phyloP scores from a whole-genome alignment of 2,888 invertebrate genomes.

The Nomada ferruginata region DNA sequence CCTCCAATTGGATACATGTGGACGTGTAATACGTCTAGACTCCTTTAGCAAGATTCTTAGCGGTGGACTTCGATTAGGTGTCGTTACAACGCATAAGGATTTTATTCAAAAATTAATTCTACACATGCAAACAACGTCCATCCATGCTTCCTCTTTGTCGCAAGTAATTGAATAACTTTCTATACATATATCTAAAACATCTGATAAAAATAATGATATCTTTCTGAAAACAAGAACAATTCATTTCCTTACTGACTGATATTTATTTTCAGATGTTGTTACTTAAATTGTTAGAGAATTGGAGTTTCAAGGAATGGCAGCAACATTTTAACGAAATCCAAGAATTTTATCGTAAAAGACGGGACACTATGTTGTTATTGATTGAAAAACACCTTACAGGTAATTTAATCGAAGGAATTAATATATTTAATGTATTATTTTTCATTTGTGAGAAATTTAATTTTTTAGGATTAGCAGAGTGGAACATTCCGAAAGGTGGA shows the following conservation, averaged over 20 bases:
- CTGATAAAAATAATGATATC: background rate
- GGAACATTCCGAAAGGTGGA: conserved; percentile 89
- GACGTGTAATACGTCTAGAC: conserved; percentile 91
- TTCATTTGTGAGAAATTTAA: background rate
- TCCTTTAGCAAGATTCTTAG: conserved; percentile 91
- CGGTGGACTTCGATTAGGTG: conserved; percentile 90
- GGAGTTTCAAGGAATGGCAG: conserved; percentile 86
- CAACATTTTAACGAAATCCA: conserved; percentile 87
- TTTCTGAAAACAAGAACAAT: background rate
- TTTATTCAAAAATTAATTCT: conserved; percentile 87
- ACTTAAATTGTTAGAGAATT: conserved; percentile 85
- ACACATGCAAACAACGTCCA: conserved; percentile 88
- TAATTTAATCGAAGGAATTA: conserved; percentile 65
- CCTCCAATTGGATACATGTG: conserved; percentile 90
- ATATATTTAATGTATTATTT: background rate
- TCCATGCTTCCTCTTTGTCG: conserved; percentile 87
- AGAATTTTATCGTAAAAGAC: conserved; percentile 87
- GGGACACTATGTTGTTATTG: conserved; percentile 87
- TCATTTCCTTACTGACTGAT: background rate
- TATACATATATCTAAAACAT: background rate
- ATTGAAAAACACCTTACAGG: conserved; percentile 87
- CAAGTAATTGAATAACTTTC: conserved; percentile 85
- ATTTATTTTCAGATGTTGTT: conserved; percentile 85
- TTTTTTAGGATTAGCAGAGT: conserved; percentile 87
- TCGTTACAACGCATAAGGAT: conserved; percentile 89